phyloP scores from a whole-genome alignment of 1,140 invertebrate species.

The Listronotus oregonensis region DNA sequence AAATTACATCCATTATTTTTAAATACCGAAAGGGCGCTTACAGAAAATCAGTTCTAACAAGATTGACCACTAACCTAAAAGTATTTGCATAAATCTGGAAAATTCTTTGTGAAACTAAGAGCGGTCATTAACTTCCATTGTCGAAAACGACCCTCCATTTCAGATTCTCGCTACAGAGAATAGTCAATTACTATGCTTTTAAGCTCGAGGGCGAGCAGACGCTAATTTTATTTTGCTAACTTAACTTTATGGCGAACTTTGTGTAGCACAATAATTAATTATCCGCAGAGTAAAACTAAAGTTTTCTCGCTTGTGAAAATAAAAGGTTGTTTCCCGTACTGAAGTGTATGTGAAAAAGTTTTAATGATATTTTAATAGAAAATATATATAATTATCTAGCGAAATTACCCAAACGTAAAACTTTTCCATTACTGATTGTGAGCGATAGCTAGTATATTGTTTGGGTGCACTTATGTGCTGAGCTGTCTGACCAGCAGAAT shows the following conservation, averaged over 20 bases:
- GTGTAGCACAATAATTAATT: slow-evolving; percentile 36
- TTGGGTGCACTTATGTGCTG: too few species aligned
- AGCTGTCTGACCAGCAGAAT: too few species aligned
- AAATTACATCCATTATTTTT: not conserved
- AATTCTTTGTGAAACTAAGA: slow-evolving; percentile 34
- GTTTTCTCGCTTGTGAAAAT: slow-evolving; percentile 29
- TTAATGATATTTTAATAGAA: slow-evolving; percentile 24
- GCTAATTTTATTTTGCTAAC: slow-evolving; percentile 37
- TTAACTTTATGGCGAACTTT: slow-evolving; percentile 37
- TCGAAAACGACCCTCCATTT: slow-evolving; percentile 32
- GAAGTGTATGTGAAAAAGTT: slow-evolving; percentile 31
- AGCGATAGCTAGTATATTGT: too few species aligned
- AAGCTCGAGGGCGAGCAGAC: slow-evolving; percentile 33
- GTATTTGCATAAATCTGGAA: slow-evolving; percentile 33
- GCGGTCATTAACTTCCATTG: slow-evolving; percentile 35
- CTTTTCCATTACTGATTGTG: too few species aligned
- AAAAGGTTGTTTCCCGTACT: slow-evolving; percentile 31
- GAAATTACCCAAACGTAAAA: not conserved
- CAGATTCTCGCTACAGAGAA: slow-evolving; percentile 32
- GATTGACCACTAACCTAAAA: slow-evolving; percentile 30
- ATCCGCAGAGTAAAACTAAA: slow-evolving; percentile 36
- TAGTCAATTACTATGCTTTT: slow-evolving; percentile 38
- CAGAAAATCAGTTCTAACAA: slow-evolving; percentile 24
- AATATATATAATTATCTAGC: slow-evolving; percentile 18
- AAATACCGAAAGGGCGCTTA: slow-evolving; percentile 12